phyloP scores from a whole-genome alignment of 2,113 vertebrate species.

The Excalfactoria chinensis region DNA sequence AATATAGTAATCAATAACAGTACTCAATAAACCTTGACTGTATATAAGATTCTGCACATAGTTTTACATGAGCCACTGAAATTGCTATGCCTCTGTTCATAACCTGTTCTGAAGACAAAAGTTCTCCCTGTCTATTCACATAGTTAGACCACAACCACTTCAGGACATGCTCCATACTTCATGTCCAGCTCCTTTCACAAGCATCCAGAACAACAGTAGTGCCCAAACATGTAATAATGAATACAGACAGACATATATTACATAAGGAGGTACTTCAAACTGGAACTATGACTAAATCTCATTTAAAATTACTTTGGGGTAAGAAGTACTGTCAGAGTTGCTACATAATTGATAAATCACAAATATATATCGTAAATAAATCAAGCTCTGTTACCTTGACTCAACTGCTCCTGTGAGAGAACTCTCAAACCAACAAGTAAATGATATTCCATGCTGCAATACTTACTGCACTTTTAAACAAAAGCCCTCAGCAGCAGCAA shows the following conservation, averaged over 20 bases:
- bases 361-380: neutral
- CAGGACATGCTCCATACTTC: neutral
- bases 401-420: neutral
- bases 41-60: neutral
- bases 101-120: neutral
- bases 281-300: neutral
- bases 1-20: neutral
- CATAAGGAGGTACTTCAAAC: neutral
- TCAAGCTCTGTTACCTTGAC: neutral
- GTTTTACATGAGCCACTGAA: neutral
- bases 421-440: neutral
- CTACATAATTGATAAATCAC: neutral
- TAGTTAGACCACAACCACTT: neutral
- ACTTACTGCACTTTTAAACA: neutral
- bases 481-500: slow-evolving; percentile 12
- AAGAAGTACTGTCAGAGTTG: neutral
- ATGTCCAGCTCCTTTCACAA: neutral
- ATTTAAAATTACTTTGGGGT: neutral
- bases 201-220: neutral
- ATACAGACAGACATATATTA: neutral
- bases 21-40: neutral
- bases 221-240: neutral
- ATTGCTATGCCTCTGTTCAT: neutral
- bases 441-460: neutral
- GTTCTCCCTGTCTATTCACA: neutral